Evolutionary conservation across 2,888 invertebrate species (phyloP).

Genomic region (Campoplex capitator): DNA sequence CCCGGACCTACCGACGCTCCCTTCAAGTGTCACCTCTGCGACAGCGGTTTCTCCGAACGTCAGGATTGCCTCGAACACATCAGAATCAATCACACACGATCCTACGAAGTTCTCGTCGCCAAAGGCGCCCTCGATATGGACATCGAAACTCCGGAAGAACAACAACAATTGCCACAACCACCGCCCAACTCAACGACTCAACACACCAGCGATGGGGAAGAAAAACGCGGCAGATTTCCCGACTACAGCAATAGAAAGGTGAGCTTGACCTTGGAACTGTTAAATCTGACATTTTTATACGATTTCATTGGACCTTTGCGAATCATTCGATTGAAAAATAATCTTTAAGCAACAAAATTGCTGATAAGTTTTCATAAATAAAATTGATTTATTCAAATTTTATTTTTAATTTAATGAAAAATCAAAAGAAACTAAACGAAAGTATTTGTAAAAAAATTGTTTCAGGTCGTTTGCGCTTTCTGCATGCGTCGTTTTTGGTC

Average conservation of each 20-base stretch:
- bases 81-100: conserved; percentile 90
- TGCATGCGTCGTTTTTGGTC: conserved; percentile 98
- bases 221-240: conserved; percentile 92
- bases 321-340: neutral
- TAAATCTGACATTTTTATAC: neutral
- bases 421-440: neutral
- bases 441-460: conserved; percentile 29
- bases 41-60: conserved; percentile 92
- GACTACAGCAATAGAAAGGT: conserved; percentile 95
- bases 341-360: no score
- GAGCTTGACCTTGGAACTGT: conserved; percentile 68
- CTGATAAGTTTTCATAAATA: no score
- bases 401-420: no score
- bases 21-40: conserved; percentile 97
- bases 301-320: neutral
- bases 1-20: conserved; percentile 88
- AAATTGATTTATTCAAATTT: no score
- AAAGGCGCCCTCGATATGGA: conserved; percentile 91
- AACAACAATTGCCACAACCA: conserved; percentile 78
- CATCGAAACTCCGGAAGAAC: conserved; percentile 84
- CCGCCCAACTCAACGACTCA: conserved; percentile 83
- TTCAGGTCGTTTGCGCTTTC: conserved; percentile 93
- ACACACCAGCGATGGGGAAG: conserved; percentile 89
- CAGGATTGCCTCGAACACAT: conserved; percentile 93
- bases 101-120: conserved; percentile 92